Base-by-base conservation (phyloP, 92 coral and sea anemone genomes). In the Desmophyllum pertusum region DNA sequence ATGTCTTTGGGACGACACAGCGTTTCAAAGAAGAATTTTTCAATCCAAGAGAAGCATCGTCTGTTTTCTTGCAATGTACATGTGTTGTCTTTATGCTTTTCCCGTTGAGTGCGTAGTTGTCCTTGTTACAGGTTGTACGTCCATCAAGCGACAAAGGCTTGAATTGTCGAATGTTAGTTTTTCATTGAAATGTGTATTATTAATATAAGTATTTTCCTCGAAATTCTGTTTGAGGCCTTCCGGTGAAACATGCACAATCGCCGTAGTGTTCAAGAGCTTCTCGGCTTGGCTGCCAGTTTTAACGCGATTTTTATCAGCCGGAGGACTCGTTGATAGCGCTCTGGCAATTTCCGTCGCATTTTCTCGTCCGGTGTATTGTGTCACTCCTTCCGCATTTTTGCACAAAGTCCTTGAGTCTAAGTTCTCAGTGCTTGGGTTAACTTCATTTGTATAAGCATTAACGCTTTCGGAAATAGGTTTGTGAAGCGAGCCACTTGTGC, bases 11-110 rank as follows among this genome's bases (percentile, higher is more conserved):
- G 30, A 41, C 52, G 17, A 80, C 52, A 18, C 76, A 35, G 48
- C 76, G 84, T 50, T 25, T 80, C 11, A 70, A 68, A 48, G 52
- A 15, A 36, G 66, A 50, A 50, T 36, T 66, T 65, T 48, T 79
- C n/a, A 65, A 41, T 7, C 46, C 39, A 21, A 79, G 23, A 19
- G 84, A 30, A 79, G 84, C 25, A 14, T 23, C 43, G 17, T 31
- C 46, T n/a, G 31, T 19, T 48, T 46, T 65, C 65, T 42, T 66
- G 10, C n/a, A n/a, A n/a, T n/a, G n/a, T n/a, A 46, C 21, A 23
- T 39, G 53, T 35, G 61, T 23, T 25, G 13, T 33, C 35, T 21
- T 31, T 14, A 50, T 8, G 41, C 13, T 27, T 40, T 66, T 46
- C 5, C 64, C 14, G 1, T 15, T 45, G 8, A 42, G 23, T 27